Base-by-base conservation (phyloP, 2,113 vertebrate genomes). In the Trichechus manatus region DNA sequence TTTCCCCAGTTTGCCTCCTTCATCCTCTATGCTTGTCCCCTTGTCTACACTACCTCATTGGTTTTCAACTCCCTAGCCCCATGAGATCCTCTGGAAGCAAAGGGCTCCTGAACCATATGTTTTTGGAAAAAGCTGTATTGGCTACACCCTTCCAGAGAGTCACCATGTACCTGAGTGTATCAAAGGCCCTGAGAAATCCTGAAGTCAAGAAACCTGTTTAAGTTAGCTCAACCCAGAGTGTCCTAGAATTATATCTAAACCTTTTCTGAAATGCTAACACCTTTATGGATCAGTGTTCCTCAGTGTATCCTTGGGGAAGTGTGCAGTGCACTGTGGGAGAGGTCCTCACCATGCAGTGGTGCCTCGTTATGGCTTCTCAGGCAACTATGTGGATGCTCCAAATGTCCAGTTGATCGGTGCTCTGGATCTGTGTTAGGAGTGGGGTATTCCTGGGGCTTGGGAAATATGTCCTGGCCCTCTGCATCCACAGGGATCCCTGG, bases 221-320 rank as follows among this genome's bases (percentile, higher is more conserved):
- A 14, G 7, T 64, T 27, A 78, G 84, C 8, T 3, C 23, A 27
- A 14, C 13, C 3, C 3, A 0, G 15, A 19, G 70, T 10, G 81
- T 68, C 61, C 75, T 17, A 27, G 61, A 78, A n/a, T 14, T 17
- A 23, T 29, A 3, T 6, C 1, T n/a, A 83, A 93, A 31, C 20
- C 72, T 47, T 36, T 9, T 66, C 3, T 81, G 81, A 44, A 87
- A 53, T 63, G 44, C 2, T 9, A 44, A 9, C 50, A 8, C 53
- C 61, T 70, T 53, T 31, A 9, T 68, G 29, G 31, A 84, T n/a
- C 61, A 0, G 75, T 0, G 33, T 36, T 19, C 63, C 47, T 72
- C n/a, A 15, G 36, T 1, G 27, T 0, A 2, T 20, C 1, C 4
- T 3, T 1, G 19, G 70, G n/a, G 56, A 9, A 0, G 0, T 20